Evolutionary conservation across 1,140 invertebrate genomes (phyloP).

Genomic region (Zaprionus inermis): DNA sequence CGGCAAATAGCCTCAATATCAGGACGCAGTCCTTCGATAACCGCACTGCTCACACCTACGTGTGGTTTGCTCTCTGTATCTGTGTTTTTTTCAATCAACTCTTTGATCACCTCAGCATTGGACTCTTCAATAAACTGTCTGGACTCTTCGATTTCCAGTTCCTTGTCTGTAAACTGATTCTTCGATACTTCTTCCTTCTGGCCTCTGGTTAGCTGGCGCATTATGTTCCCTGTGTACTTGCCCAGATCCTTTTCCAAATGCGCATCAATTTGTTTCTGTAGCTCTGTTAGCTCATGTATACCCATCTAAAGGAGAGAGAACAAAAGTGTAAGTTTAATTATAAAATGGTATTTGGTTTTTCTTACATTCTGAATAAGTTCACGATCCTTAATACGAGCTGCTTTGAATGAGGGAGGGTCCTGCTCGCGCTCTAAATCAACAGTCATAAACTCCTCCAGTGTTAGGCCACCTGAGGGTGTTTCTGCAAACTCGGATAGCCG

Average conservation of each 20-base stretch:
- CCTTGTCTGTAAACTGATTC: constrained; percentile 38
- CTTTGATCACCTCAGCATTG: constrained; percentile 85
- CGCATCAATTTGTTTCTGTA: constrained; percentile 90
- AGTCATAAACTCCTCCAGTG: constrained; percentile 98
- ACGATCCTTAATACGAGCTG: constrained; percentile 93
- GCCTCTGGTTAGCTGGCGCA: constrained; percentile 52
- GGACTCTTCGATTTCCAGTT: constrained; percentile 84
- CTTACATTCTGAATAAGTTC: constrained; percentile 90
- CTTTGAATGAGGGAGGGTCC: constrained; percentile 97
- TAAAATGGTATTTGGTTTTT: neutral
- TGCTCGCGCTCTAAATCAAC: constrained; percentile 98
- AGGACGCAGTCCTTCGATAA: constrained; percentile 75
- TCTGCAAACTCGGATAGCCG: constrained; percentile 97
- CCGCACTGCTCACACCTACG: constrained; percentile 25
- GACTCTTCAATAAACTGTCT: constrained; percentile 86
- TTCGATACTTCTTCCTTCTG: constrained; percentile 24
- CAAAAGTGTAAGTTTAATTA: neutral
- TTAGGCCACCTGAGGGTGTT: constrained; percentile 95
- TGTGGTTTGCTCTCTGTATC: constrained; percentile 34
- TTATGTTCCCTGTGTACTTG: constrained; percentile 74
- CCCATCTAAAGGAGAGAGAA: constrained; percentile 73
- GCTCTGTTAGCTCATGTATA: constrained; percentile 87
- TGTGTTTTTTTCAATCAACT: constrained; percentile 79
- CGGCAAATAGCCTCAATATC: constrained; percentile 81
- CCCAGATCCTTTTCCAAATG: constrained; percentile 88